Evolutionary conservation across 1,140 invertebrate genomes (phyloP), one percentile per base, ranked within the genome.

Genomic region (Drosophila seguyi): DNA sequence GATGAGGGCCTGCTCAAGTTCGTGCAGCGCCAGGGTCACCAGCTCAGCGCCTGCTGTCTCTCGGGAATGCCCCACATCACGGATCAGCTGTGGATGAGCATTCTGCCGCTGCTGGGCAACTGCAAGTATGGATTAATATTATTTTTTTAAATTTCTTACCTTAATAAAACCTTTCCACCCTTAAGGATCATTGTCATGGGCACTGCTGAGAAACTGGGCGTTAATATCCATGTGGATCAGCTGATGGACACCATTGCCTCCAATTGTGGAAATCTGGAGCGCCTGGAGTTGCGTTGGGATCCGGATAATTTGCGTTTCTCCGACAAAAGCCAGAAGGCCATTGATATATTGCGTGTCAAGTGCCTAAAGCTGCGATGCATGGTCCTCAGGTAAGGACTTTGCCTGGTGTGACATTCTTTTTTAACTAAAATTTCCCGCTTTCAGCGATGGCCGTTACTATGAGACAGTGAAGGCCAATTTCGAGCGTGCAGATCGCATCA

Each of bases 401-500:
- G 4, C 1, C 87, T 65, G 34, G 3, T 41, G 36, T 45, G 22
- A 6, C 55, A 6, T 13, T 18, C 6, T 27, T 8, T n/a, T 6
- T 1, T 0, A 29, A 18, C 20, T 20, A 0, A 16, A 8, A 20
- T 4, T 38, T 1, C 3, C 27, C 14, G 8, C 3, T 11, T 53
- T n/a, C 45, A 99, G 98, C 92, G 99, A 99, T 93, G 99, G 99
- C 4, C 97, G 99, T 60, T 99, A 99, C 93, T 99, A 99, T 91
- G 99, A 99, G 94, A 97, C 99, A 75, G 98, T 99, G 14, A 99
- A 99, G 93, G 99, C 99, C 0, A 99, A 99, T 93, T 99, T 99
- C 92, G 99, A 99, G 93, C 95, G 99, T 83, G 99, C 99, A 4
- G 99, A 99, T 93, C 95, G 99, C 75, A 95, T 95, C 48, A 99